Evolutionary conservation across 2,888 invertebrate genomes (phyloP).

Genomic region (Apotomis turbidana): DNA sequence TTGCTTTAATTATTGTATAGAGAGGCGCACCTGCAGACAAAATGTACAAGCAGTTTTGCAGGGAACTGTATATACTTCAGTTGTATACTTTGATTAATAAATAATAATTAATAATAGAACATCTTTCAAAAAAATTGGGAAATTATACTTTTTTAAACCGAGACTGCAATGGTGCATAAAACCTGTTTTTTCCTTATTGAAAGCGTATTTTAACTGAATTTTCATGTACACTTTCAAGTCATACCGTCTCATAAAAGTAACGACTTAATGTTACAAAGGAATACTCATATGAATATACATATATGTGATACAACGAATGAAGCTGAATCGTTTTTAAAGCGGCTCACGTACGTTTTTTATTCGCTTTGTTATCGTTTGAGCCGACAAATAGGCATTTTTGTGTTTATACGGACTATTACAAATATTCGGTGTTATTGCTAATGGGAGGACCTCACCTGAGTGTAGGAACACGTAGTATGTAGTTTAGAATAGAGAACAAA

Average conservation of each 20-base stretch:
- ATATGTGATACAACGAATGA: not conserved
- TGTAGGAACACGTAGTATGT: not conserved
- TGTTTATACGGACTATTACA: conserved; percentile 24
- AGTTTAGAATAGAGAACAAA: too few relatives aligned
- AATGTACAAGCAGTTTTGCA: too few relatives aligned
- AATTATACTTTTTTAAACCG: too few relatives aligned
- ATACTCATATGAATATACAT: conserved; percentile 9
- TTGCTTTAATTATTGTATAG: too few relatives aligned
- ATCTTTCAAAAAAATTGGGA: too few relatives aligned
- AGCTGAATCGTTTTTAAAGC: conserved; percentile 4
- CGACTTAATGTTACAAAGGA: conserved; percentile 9
- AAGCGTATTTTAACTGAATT: too few relatives aligned
- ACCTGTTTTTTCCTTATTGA: too few relatives aligned
- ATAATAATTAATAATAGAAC: too few relatives aligned
- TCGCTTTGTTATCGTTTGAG: conserved; percentile 33
- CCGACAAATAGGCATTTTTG: conserved; percentile 32
- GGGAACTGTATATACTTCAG: too few relatives aligned
- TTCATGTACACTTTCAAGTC: conserved; percentile 1
- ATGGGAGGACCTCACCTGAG: not conserved
- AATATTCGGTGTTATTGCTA: conserved; percentile 33
- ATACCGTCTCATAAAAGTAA: conserved; percentile 27
- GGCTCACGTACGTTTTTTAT: conserved; percentile 40
- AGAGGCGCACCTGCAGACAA: too few relatives aligned
- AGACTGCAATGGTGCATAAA: too few relatives aligned
- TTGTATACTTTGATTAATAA: too few relatives aligned